Percentiles rank a stretch among this genome's conserved stretches.
Evolutionary conservation across 2,113 vertebrate species (phyloP).

Genomic region (Tachuris rubrigastra): DNA sequence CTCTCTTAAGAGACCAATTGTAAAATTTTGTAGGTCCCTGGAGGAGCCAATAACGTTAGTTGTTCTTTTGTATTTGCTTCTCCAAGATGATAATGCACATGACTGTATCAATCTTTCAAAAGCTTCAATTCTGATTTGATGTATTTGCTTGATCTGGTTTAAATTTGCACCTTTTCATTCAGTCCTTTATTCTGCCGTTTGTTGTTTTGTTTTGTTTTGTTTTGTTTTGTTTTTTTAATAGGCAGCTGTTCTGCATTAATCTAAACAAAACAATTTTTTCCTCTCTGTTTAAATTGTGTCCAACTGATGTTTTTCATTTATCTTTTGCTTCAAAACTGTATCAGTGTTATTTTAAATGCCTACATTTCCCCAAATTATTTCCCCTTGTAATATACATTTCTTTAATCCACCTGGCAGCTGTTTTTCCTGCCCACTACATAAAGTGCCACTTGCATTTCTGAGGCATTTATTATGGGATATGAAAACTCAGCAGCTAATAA

Average conservation of each 20-base stretch:
- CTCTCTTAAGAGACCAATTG: not conserved
- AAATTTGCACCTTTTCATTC: not conserved
- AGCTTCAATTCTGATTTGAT: not conserved
- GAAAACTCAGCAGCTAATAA: constrained; percentile 59
- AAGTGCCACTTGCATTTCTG: not conserved
- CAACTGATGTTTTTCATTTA: not conserved
- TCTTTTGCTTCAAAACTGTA: not conserved
- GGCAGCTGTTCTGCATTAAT: constrained; percentile 10
- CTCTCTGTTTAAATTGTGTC: not conserved
- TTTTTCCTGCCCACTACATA: not conserved
- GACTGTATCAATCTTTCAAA: not conserved
- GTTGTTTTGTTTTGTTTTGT: no score
- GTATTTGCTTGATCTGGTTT: not conserved
- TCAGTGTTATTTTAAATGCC: not conserved
- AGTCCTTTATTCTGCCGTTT: not conserved
- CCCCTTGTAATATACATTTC: not conserved
- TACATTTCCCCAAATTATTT: not conserved
- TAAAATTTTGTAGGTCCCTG: not conserved
- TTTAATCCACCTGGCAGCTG: not conserved
- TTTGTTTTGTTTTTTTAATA: not conserved
- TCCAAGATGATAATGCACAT: not conserved
- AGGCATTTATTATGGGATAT: not conserved
- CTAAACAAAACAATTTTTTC: not conserved
- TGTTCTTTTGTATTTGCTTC: not conserved
- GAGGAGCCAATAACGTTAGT: not conserved